Evolutionary conservation across 2,113 vertebrate genomes (phyloP).

Genomic region (Sclerurus mexicanus): DNA sequence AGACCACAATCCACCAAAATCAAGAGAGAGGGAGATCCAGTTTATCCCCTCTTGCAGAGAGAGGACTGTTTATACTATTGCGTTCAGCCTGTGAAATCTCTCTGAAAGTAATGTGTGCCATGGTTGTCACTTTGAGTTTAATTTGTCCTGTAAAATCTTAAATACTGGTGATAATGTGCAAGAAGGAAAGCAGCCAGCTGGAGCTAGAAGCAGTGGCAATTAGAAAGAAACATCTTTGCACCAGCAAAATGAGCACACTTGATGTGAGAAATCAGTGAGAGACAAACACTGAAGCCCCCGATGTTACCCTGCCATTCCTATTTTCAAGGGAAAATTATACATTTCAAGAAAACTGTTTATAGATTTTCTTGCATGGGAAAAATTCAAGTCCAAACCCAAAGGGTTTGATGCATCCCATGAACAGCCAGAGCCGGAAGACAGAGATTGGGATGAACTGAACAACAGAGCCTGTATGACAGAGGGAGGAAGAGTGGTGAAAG

Average conservation of each 20-base stretch:
- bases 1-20: background rate
- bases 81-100: background rate
- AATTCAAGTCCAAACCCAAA: background rate
- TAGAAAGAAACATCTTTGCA: slow-evolving; percentile 21
- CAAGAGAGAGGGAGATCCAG: background rate
- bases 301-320: background rate
- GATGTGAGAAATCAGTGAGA: slow-evolving; percentile 6
- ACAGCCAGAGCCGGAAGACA: background rate
- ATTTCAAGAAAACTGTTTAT: background rate
- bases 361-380: background rate
- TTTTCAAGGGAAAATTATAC: background rate
- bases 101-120: background rate
- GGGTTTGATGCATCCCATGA: background rate
- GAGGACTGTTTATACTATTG: background rate
- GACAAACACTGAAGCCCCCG: background rate
- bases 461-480: background rate
- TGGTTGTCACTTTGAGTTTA: background rate
- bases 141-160: slow-evolving; percentile 37
- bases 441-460: background rate
- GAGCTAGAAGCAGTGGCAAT: background rate
- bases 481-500: slow-evolving; percentile 20
- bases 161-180: slow-evolving; percentile 27
- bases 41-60: background rate
- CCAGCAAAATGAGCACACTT: background rate
- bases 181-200: slow-evolving; percentile 35